A percentile compares a stretch with the other conserved stretches of the same genome.
phyloP scores from a whole-genome alignment of 2,888 invertebrate genomes.

The Dioctria linearis region DNA sequence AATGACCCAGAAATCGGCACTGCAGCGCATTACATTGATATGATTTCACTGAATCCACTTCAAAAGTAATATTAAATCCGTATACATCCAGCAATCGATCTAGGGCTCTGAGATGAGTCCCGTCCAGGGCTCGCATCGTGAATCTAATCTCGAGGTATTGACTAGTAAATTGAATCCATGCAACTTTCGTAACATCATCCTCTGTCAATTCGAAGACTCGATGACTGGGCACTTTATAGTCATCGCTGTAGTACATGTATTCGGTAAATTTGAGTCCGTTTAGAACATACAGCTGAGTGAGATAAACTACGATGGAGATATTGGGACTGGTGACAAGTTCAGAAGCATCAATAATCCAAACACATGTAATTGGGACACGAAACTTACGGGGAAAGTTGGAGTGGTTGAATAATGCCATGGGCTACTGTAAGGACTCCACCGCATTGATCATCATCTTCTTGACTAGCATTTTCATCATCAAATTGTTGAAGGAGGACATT shows the following conservation, averaged over 20 bases:
- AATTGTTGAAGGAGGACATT: background rate
- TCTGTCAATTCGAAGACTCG: slow-evolving; percentile 80
- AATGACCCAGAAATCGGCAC: slow-evolving; percentile 90
- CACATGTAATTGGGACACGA: slow-evolving; percentile 85
- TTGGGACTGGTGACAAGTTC: slow-evolving; percentile 73
- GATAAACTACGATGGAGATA: slow-evolving; percentile 85
- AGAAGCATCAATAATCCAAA: slow-evolving; percentile 91
- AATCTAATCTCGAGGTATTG: slow-evolving; percentile 87
- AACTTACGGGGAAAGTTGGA: slow-evolving; percentile 88
- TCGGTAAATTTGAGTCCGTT: slow-evolving; percentile 84
- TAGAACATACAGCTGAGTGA: slow-evolving; percentile 89
- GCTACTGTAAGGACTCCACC: slow-evolving; percentile 78
- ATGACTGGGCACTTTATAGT: slow-evolving; percentile 78
- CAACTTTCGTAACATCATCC: slow-evolving; percentile 80
- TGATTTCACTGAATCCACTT: slow-evolving; percentile 77
- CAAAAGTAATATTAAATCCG: slow-evolving; percentile 94
- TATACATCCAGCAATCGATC: slow-evolving; percentile 87
- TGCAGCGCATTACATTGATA: slow-evolving; percentile 84
- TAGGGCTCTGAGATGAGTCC: slow-evolving; percentile 86
- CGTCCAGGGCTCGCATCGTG: slow-evolving; percentile 80
- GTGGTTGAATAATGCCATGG: slow-evolving; percentile 83
- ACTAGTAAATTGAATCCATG: slow-evolving; percentile 76
- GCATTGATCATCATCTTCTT: slow-evolving; percentile 70
- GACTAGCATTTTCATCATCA: background rate
- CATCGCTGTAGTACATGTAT: slow-evolving; percentile 82